These are phyloP conservation scores for Alligator sinensis DNA, from an alignment of 2,113 vertebrate genomes.

Conservation along the genomic window DNA sequence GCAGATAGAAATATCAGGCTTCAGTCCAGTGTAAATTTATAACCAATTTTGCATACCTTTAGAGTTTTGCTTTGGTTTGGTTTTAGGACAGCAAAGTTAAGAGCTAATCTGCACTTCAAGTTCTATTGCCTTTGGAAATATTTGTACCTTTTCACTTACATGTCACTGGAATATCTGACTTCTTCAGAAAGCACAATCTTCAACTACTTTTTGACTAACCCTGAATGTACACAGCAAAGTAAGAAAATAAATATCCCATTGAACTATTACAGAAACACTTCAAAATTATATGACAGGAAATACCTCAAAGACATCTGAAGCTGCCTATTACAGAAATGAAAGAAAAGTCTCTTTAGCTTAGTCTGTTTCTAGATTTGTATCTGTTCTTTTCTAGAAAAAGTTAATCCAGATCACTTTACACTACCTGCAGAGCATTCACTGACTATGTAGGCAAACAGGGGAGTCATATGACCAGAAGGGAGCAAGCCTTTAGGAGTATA, in stretches of 20 bases:
- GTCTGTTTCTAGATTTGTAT: background rate
- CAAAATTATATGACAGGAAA: background rate
- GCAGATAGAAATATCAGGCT: background rate
- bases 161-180: background rate
- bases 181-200: background rate
- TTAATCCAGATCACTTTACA: background rate
- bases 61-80: background rate
- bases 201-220: background rate
- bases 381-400: background rate
- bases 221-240: background rate
- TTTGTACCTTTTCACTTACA: background rate
- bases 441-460: background rate
- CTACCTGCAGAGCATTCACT: background rate
- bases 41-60: background rate
- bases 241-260: background rate
- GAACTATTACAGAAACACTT: background rate
- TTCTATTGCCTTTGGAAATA: background rate
- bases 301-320: background rate
- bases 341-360: background rate
- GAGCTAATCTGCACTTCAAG: background rate
- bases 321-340: background rate
- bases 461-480: too few relatives aligned
- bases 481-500: too few relatives aligned
- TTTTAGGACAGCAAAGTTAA: background rate
- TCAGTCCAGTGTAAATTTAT: background rate